Evolutionary conservation across 1,140 invertebrate genomes (phyloP), one percentile per base, ranked within the genome.

Genomic region (Bombus vancouverensis): DNA sequence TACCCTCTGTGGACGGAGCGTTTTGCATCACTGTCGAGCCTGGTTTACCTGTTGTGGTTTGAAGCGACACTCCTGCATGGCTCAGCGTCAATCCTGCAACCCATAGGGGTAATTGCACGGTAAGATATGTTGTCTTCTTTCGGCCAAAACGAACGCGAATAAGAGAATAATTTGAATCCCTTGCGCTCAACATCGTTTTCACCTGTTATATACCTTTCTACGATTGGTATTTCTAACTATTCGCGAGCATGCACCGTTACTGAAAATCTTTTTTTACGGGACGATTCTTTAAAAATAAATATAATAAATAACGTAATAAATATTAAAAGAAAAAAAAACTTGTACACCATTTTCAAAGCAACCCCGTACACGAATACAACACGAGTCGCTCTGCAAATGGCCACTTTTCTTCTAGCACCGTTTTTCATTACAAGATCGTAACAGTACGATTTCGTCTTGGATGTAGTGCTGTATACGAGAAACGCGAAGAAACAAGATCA

Each of bases 41-140:
- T 12, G 92, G 68, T 85, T 95, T 95, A 10, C 90, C 92, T 25
- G 92, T 82, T 9, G 91, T 86, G 0, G 91, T 85, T 87, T 95
- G 94, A 47, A 95, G 91, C 53, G 95, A 95, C 3, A 95, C 94
- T 39, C 94, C 93, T 65, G 94, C 92, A 57, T 95, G 94, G 87
- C 95, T 95, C 88, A 95, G 83, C 28, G 95, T 94, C 71, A 95
- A 86, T 84, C 95, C 95, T 95, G 81, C 1, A 91, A 92, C 68
- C 74, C 87, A 78, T 39, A 57, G 25, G 12, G 10, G 9, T 57
- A 42, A 78, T 83, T 70, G 25, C 42, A 77, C 62, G 5, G 1
- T 75, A 28, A 77, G 80, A 84, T 34, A 76, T 39, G 18, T 42
- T 44, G 3, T 13, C 6, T 28, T 53, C 22, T 12, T 75, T 34